These are phyloP conservation scores for Montipora capitata DNA, from an alignment of 92 coral and sea anemone genomes.

Conservation along the genomic window DNA sequence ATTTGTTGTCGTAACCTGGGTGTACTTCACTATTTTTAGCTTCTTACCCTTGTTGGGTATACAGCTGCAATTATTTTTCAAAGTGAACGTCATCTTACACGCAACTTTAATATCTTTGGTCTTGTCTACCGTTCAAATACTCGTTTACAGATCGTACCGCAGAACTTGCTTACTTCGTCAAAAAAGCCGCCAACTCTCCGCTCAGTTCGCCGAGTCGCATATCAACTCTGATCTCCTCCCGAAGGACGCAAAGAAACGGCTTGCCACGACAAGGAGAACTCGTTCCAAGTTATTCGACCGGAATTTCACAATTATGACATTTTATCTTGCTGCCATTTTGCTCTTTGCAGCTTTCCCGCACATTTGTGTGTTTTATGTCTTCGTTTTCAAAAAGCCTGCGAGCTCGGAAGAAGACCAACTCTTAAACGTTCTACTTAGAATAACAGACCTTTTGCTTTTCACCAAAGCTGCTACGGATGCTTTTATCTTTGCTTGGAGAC, in stretches of 20 bases:
- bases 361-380: slow-evolving; percentile 74
- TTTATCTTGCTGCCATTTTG: slow-evolving; percentile 81
- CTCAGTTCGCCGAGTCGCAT: background rate
- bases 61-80: slow-evolving; percentile 59
- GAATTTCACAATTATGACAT: slow-evolving; percentile 75
- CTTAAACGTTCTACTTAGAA: slow-evolving; percentile 71
- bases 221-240: background rate
- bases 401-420: slow-evolving; percentile 58
- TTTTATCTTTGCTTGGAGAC: slow-evolving; percentile 88
- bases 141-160: slow-evolving; percentile 70
- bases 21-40: slow-evolving; percentile 78
- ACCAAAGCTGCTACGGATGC: slow-evolving; percentile 79
- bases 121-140: slow-evolving; percentile 69
- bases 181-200: background rate
- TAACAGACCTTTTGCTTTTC: slow-evolving; percentile 84
- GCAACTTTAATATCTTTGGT: slow-evolving; percentile 76
- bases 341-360: slow-evolving; percentile 83
- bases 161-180: slow-evolving; percentile 23
- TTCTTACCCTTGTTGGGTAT: slow-evolving; percentile 72
- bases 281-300: slow-evolving; percentile 63
- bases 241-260: slow-evolving; percentile 3
- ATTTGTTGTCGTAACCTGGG: slow-evolving; percentile 66
- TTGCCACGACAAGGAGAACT: background rate
- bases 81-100: slow-evolving; percentile 75
- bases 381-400: slow-evolving; percentile 64